Conservation (phyloP, 2,797 vertebrate species). For the Schizothorax lantsangensis region DNA sequence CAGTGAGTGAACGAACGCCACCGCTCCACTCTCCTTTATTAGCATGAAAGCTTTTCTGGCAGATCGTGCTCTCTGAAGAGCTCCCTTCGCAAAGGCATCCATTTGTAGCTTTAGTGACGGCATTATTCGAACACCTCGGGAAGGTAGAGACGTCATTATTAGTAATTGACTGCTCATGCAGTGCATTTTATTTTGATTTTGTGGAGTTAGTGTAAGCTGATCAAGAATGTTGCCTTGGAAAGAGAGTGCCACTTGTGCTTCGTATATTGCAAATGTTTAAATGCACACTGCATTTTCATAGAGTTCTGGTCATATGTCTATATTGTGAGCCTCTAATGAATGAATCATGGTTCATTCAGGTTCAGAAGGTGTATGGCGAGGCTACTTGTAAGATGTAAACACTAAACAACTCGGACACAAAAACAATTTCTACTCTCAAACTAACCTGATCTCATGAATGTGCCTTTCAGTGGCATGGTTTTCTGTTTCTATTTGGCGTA, state of each 20-base stretch:
- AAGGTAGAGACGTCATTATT: constrained; percentile 63
- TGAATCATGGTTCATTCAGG: neutral
- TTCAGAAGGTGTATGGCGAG: neutral
- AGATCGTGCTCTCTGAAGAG: constrained; percentile 56
- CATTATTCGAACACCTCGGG: constrained; percentile 37
- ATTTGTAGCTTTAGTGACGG: constrained; percentile 59
- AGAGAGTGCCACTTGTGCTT: constrained; percentile 7
- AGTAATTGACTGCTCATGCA: constrained; percentile 55
- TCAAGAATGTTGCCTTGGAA: constrained; percentile 29
- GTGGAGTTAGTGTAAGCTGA: constrained; percentile 12
- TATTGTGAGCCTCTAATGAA: neutral
- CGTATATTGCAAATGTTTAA: neutral
- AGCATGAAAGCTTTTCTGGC: constrained; percentile 73
- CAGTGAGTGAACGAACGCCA: constrained; percentile 38
- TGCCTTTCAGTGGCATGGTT: no score
- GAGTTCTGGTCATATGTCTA: neutral
- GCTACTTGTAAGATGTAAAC: neutral
- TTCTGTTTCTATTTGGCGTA: no score
- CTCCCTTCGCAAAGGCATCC: constrained; percentile 45
- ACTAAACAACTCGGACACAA: neutral
- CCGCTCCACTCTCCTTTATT: constrained; percentile 61
- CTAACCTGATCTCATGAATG: no score
- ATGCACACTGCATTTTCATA: neutral
- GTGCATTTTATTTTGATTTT: constrained; percentile 46
- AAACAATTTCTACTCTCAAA: neutral